Percentiles rank a stretch among this genome's conserved stretches.
phyloP scores from a whole-genome alignment of 2,888 invertebrate genomes.

The Aspidapion aeneum region DNA sequence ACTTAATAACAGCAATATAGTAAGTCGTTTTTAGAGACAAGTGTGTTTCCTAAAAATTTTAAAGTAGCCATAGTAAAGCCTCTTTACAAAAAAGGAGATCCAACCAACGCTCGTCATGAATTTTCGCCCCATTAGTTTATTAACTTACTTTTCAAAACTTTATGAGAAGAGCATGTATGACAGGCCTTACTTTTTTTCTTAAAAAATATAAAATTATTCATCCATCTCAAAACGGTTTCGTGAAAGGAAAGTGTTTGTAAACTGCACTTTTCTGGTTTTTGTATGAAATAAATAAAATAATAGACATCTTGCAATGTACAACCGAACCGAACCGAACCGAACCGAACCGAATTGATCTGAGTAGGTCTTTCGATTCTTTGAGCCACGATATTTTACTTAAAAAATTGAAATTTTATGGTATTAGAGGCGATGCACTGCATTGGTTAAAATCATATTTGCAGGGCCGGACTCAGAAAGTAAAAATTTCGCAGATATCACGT shows the following conservation, averaged over 20 bases:
- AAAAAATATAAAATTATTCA: not conserved
- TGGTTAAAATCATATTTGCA: not conserved
- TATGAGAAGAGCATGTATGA: not conserved
- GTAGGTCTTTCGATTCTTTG: not conserved
- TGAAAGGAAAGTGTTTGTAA: not conserved
- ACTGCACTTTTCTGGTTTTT: not conserved
- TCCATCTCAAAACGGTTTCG: not conserved
- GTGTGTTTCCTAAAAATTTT: not conserved
- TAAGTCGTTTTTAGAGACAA: no score
- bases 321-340: not conserved
- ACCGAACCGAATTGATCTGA: not conserved
- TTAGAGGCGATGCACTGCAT: not conserved
- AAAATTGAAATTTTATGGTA: not conserved
- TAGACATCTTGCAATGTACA: not conserved
- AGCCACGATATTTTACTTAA: not conserved
- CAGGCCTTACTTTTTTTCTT: not conserved
- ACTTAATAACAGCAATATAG: no score
- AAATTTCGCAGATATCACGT: not conserved
- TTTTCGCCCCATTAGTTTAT: not conserved
- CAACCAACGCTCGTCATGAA: not conserved
- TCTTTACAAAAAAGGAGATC: not conserved
- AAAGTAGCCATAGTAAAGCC: not conserved
- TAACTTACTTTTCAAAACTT: not conserved
- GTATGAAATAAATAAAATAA: not conserved
- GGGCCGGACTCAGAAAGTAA: not conserved